Conservation (phyloP, 2,113 vertebrate genomes). For the Dromaius novaehollandiae region DNA sequence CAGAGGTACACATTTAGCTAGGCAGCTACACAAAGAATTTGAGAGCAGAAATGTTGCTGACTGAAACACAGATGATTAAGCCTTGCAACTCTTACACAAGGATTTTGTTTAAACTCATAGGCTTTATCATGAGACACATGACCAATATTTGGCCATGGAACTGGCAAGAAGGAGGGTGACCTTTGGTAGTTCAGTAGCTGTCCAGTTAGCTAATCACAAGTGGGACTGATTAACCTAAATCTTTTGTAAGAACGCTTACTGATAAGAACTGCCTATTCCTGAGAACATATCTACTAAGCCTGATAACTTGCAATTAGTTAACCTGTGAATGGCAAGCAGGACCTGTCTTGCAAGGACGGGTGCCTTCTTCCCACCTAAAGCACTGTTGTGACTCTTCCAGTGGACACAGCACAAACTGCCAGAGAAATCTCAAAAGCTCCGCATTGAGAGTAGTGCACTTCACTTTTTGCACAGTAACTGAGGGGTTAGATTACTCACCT, state of each 20-base stretch:
- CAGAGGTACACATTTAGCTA: background rate
- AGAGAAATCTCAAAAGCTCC: background rate
- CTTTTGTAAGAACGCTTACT: accelerated
- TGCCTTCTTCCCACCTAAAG: background rate
- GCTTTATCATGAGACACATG: background rate
- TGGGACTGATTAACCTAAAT: background rate
- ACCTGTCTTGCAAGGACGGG: background rate
- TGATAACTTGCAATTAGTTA: background rate
- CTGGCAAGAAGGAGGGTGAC: background rate
- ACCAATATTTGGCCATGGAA: background rate
- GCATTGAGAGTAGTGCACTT: background rate
- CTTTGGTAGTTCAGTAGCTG: background rate
- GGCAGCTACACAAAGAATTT: background rate
- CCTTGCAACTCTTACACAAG: background rate
- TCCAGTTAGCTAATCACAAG: background rate
- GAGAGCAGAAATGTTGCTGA: background rate
- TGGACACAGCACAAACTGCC: background rate
- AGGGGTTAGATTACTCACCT: background rate
- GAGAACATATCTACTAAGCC: background rate
- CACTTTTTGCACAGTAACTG: background rate
- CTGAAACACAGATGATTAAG: background rate
- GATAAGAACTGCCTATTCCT: background rate
- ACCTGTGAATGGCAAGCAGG: background rate
- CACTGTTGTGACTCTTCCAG: background rate
- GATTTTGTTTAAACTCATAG: background rate